Evolutionary conservation across 2,888 invertebrate genomes (phyloP).

Genomic region (Serripes groenlandicus): DNA sequence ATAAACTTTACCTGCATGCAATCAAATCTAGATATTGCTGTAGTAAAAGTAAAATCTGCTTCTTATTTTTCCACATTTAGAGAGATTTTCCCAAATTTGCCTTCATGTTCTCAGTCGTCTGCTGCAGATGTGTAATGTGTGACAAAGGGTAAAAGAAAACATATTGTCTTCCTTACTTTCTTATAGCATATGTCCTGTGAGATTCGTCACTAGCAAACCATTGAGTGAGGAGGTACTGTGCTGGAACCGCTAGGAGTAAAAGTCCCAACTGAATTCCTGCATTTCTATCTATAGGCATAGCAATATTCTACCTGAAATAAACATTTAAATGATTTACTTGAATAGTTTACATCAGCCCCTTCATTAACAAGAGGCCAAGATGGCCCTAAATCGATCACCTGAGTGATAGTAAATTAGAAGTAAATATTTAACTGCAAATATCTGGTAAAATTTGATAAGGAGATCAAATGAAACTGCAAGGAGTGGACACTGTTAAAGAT

Average conservation of each 20-base stretch:
- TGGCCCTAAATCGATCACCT: neutral
- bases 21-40: too few relatives aligned
- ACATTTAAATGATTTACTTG: neutral
- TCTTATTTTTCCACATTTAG: too few relatives aligned
- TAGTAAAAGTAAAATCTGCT: too few relatives aligned
- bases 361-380: neutral
- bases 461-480: neutral
- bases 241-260: conserved; percentile 85
- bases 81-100: too few relatives aligned
- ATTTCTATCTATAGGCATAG: conserved; percentile 80
- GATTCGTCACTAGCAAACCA: conserved; percentile 78
- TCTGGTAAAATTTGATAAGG: neutral
- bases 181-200: conserved; percentile 78
- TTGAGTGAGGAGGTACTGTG: conserved; percentile 85
- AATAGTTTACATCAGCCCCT: neutral
- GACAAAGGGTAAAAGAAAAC: too few relatives aligned
- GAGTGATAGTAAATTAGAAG: neutral
- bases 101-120: too few relatives aligned
- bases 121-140: too few relatives aligned
- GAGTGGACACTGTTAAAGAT: too few relatives aligned
- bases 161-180: too few relatives aligned
- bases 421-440: neutral
- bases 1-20: too few relatives aligned
- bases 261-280: conserved; percentile 83
- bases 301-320: neutral